Base-by-base conservation (phyloP, 2,797 vertebrate genomes). In the Enteromius viviparus region DNA sequence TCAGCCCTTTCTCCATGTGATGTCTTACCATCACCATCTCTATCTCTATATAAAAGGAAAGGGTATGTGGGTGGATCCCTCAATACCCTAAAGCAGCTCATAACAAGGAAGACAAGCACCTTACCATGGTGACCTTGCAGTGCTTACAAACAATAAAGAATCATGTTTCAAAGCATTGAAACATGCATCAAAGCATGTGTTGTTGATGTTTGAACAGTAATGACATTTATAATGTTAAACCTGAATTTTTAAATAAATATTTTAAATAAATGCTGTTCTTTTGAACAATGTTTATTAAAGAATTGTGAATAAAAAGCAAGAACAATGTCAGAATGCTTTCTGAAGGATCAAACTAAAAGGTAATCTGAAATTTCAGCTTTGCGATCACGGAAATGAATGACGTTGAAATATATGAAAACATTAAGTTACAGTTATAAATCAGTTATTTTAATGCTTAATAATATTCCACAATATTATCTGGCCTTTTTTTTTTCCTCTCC, bases 91-190 rank as follows among this genome's bases (percentile, higher is more conserved):
- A 70, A 37, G 53, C 64, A 75, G 76, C 62, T 64, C 55, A 80
- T 85, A 80, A 77, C 80, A 79, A 60, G 58, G 26, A 69, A n/a
- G 55, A 65, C 29, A 65, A 34, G 62, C 62, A 19, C 15, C 15
- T 34, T 6, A 34, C 23, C 34, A 80, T 64, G 49, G 60, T 7
- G 37, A 65, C 23, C 70, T 70, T 68, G 60, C 29, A 29, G 62
- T 37, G 37, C 53, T 75, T 72, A n/a, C 34, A 62, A 19, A 32
- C 29, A 17, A 34, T 65, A 4, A 17, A 65, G 15, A 65, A 34
- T 14, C 1, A 64, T 64, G 62, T 64, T 64, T 14, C 7, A 3
- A 64, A 64, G 26, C 26, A 32, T 1, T 64, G 12, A 62, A 62
- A 62, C 5, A 17, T 64, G 58, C 11, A 60, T 58, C 1, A 32